These are phyloP conservation scores for Chelonia mydas DNA, from an alignment of 2,797 vertebrate species.

Conservation along the genomic window DNA sequence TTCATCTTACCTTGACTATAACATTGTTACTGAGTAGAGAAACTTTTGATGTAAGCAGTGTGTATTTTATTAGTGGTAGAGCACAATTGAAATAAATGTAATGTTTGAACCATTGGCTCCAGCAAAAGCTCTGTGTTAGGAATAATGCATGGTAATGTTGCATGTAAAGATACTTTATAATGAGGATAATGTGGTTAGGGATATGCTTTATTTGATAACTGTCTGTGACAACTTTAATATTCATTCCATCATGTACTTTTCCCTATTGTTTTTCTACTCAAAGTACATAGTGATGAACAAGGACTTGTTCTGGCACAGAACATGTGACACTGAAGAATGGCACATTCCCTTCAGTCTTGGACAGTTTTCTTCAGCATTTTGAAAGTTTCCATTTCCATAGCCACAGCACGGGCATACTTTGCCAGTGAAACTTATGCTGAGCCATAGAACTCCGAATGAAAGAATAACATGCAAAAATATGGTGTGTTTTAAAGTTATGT, in stretches of 20 bases:
- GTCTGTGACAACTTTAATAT: neutral
- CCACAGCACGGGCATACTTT: neutral
- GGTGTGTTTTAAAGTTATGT: neutral
- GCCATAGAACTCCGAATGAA: neutral
- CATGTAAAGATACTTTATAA: neutral
- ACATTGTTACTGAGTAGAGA: neutral
- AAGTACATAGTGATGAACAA: neutral
- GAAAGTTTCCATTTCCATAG: neutral
- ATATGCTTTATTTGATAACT: neutral
- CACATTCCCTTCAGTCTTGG: neutral
- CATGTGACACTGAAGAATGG: neutral
- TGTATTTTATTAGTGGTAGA: neutral
- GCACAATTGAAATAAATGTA: neutral
- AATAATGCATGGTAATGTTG: neutral
- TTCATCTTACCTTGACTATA: neutral
- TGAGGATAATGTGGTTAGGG: neutral
- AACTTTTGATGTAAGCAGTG: neutral
- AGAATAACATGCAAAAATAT: neutral
- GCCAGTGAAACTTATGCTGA: neutral
- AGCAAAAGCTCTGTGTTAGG: neutral
- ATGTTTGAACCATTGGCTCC: neutral
- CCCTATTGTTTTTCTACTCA: neutral
- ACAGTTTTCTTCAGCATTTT: neutral
- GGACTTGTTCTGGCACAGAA: neutral
- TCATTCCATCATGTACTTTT: neutral